Evolutionary conservation across 2,113 vertebrate genomes (phyloP), one percentile per base, ranked within the genome.

Genomic region (Myanophis thanlyinensis): DNA sequence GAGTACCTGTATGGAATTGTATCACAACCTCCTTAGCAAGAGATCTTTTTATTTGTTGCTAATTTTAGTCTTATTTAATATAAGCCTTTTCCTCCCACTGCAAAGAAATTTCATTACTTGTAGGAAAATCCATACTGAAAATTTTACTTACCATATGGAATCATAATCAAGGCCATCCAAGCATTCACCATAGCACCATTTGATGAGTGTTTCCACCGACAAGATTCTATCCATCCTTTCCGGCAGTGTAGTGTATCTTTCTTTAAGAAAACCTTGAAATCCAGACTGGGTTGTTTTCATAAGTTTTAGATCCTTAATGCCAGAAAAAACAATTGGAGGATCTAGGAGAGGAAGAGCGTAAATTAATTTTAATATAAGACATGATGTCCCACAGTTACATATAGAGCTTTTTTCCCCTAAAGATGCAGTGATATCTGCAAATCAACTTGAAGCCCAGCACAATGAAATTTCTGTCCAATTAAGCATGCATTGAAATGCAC

Each of bases 281-380:
- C 99, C 99, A 51, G 99, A 99, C 96, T 98, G 98, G 0, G 99
- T 99, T 23, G 99, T 99, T 97, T 99, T 99, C 96, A 99, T 97
- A 89, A 99, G 96, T 88, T 98, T 99, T 97, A 99, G 98, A 94
- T 98, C 97, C 96, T 98, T 98, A 91, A 99, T 95, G 93, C 99
- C 99, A 92, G 98, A 97, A 96, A 98, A 98, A 96, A 99, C 87
- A 89, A 98, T 95, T 7, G 99, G 98, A 88, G 92, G 89, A 91
- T 97, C 99, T 99, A 95, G 86, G 89, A 91, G 73, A 44, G 35
- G 20, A 44, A 44, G 18, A 80, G 18, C 53, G 47, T 53, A 48
- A 87, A 44, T 80, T 59, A 35, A 95, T 59, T 88, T 88, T 89
- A 47, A 47, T 23, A 22, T 51, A 8, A 1, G 0, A 4, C 23